phyloP scores from a whole-genome alignment of 2,113 vertebrate species.

The Eolophus roseicapilla region DNA sequence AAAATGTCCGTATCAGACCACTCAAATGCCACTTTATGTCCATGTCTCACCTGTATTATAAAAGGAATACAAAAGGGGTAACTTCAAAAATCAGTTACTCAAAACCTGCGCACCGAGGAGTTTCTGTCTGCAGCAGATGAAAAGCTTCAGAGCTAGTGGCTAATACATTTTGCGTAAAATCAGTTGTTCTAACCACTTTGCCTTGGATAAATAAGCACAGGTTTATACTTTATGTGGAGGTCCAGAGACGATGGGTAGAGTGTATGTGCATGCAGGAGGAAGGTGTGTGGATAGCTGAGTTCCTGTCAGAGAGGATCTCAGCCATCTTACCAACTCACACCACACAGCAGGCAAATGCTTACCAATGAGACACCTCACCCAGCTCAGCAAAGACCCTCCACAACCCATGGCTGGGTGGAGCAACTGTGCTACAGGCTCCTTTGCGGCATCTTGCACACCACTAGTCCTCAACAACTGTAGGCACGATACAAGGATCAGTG shows the following conservation, averaged over 20 bases:
- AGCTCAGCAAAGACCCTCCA: background rate
- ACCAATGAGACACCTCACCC: background rate
- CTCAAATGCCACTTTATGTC: background rate
- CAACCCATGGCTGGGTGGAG: accelerated
- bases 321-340: background rate
- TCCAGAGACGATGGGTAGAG: no score
- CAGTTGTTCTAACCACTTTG: background rate
- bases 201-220: background rate
- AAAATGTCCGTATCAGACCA: background rate
- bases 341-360: background rate
- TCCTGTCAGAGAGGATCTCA: background rate
- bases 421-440: accelerated
- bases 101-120: background rate
- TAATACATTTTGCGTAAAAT: background rate
- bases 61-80: background rate
- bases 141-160: background rate
- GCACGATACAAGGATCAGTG: background rate
- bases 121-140: background rate
- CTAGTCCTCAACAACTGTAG: no score
- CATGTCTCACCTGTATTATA: no score
- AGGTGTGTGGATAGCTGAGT: accelerated
- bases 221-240: accelerated
- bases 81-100: background rate
- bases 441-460: accelerated
- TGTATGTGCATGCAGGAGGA: accelerated